Conservation (phyloP, 2,888 invertebrate genomes). For the Lysandra bellargus region DNA sequence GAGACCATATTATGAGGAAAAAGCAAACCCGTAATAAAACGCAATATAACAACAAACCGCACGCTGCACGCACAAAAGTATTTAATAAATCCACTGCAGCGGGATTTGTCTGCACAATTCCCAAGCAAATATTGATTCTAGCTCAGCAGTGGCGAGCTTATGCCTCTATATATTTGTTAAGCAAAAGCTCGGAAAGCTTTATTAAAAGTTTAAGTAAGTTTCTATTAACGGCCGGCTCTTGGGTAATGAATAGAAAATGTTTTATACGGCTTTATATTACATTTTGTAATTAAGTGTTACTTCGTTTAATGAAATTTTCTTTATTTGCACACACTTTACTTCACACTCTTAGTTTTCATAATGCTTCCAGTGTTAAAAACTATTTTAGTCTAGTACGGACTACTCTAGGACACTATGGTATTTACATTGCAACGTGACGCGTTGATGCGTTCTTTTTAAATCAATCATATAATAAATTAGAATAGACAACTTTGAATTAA, state of each 20-base stretch:
- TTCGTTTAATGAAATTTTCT: constrained; percentile 2
- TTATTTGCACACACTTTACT: background rate
- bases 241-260: constrained; percentile 33
- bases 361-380: background rate
- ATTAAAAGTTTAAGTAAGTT: constrained; percentile 35
- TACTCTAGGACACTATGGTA: no score
- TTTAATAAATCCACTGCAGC: constrained; percentile 15
- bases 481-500: no score
- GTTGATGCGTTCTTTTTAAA: background rate
- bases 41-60: background rate
- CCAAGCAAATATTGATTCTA: constrained; percentile 27
- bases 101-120: constrained; percentile 24
- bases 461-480: background rate
- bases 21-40: background rate
- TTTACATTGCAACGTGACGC: background rate
- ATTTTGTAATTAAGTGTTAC: constrained; percentile 21
- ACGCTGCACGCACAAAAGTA: constrained; percentile 1
- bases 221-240: constrained; percentile 30
- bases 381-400: background rate
- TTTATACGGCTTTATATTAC: constrained; percentile 30
- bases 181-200: constrained; percentile 31
- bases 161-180: constrained; percentile 29
- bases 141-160: constrained; percentile 26
- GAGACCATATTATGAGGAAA: background rate
- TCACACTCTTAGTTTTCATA: background rate